A percentile compares a stretch with the other conserved stretches of the same genome.
phyloP scores from a whole-genome alignment of 2,113 vertebrate species.

The Halichoerus grypus region DNA sequence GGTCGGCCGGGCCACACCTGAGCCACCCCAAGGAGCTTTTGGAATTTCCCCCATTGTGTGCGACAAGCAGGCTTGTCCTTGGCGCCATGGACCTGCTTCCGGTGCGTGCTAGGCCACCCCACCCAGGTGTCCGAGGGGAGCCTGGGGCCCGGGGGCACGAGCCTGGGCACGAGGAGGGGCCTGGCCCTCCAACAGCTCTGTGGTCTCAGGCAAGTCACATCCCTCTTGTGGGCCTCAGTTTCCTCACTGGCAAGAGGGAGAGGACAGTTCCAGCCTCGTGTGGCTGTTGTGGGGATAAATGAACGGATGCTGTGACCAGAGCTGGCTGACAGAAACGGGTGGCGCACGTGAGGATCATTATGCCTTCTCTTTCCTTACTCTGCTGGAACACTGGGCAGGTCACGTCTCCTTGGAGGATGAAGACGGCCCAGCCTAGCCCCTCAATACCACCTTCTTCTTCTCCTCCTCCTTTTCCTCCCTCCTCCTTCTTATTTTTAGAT shows the following conservation, averaged over 20 bases:
- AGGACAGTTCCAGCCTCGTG: accelerated
- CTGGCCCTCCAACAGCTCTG: not conserved
- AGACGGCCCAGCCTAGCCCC: not conserved
- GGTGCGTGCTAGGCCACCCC: accelerated
- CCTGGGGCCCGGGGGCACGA: not conserved
- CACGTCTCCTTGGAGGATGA: accelerated
- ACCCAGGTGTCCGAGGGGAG: not conserved
- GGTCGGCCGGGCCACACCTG: slow-evolving; percentile 12
- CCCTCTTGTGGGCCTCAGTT: not conserved
- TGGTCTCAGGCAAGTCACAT: not conserved
- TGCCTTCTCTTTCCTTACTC: not conserved
- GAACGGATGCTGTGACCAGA: not conserved
- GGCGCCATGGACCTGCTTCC: not conserved
- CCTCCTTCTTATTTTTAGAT: not conserved
- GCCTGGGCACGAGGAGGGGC: accelerated
- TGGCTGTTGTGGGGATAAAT: not conserved
- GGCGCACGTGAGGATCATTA: accelerated
- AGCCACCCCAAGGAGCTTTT: not conserved
- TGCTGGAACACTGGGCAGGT: not conserved
- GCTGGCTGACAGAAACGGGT: accelerated
- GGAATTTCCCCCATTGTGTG: slow-evolving; percentile 23
- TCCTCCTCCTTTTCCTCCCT: not conserved
- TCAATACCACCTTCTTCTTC: not conserved
- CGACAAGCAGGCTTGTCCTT: not conserved
- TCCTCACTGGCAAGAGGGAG: not conserved